These are phyloP conservation scores for Xanthorhoe spadicearia DNA, from an alignment of 2,888 invertebrate species.

Conservation along the genomic window DNA sequence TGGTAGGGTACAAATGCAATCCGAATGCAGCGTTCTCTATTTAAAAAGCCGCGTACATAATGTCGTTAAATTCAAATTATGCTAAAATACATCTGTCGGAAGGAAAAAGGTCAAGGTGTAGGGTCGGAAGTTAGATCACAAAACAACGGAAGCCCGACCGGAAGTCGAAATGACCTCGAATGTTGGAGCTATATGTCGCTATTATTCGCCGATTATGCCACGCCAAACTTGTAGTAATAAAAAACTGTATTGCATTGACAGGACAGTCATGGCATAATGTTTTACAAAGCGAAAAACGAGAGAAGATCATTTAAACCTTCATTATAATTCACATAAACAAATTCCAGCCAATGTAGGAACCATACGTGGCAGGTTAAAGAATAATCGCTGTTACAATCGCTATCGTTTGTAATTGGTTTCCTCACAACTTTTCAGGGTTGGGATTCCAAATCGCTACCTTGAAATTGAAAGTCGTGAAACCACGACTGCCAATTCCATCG, in stretches of 20 bases:
- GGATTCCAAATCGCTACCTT: too few species aligned
- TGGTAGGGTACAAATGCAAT: background rate
- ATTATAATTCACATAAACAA: background rate
- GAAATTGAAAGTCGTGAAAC: too few species aligned
- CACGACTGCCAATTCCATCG: too few species aligned
- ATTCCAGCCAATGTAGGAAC: too few species aligned
- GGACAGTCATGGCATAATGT: background rate
- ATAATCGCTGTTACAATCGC: too few species aligned
- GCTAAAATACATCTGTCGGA: conserved; percentile 28
- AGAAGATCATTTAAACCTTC: background rate
- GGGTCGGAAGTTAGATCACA: conserved; percentile 43
- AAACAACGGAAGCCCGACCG: conserved; percentile 45
- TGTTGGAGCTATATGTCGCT: conserved; percentile 32
- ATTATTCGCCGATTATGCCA: conserved; percentile 32
- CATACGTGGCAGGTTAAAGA: too few species aligned
- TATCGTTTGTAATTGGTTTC: too few species aligned
- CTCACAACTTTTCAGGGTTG: too few species aligned
- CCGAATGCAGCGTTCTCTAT: background rate
- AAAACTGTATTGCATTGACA: conserved; percentile 1
- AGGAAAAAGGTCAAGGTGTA: conserved; percentile 36
- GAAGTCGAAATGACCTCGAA: conserved; percentile 45
- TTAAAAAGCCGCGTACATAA: background rate
- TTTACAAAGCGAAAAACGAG: background rate
- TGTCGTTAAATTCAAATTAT: conserved; percentile 17
- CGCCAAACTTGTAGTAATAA: conserved; percentile 22